Evolutionary conservation across 2,113 vertebrate species (phyloP).

Genomic region (Cercopithecus mona): DNA sequence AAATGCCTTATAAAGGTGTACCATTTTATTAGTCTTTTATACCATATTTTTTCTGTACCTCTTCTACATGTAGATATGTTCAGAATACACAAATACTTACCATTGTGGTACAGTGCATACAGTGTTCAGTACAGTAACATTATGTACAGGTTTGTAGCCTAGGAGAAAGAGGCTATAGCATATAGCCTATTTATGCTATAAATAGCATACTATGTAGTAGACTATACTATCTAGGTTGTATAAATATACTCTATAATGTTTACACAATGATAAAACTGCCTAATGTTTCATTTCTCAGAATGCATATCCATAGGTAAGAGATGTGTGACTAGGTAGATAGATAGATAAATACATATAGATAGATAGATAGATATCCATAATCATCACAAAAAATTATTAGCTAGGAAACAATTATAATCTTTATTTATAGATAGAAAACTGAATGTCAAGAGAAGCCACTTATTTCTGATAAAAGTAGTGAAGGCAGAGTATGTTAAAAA

Average conservation of each 20-base stretch:
- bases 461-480: neutral
- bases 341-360: no score
- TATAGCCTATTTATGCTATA: no score
- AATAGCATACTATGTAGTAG: neutral
- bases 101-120: neutral
- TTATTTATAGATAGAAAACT: neutral
- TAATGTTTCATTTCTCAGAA: neutral
- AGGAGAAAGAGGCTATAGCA: no score
- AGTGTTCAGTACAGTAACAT: no score
- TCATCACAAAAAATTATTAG: neutral
- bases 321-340: neutral
- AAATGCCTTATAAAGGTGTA: neutral
- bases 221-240: neutral
- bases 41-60: neutral
- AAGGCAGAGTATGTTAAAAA: neutral
- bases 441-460: neutral
- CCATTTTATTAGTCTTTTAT: neutral
- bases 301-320: neutral
- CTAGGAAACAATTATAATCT: neutral
- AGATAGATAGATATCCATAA: neutral
- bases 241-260: neutral
- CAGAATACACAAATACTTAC: neutral
- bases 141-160: no score
- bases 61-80: neutral
- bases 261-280: neutral